phyloP scores from a whole-genome alignment of 2,113 vertebrate genomes.

The Aphyosemion australe region DNA sequence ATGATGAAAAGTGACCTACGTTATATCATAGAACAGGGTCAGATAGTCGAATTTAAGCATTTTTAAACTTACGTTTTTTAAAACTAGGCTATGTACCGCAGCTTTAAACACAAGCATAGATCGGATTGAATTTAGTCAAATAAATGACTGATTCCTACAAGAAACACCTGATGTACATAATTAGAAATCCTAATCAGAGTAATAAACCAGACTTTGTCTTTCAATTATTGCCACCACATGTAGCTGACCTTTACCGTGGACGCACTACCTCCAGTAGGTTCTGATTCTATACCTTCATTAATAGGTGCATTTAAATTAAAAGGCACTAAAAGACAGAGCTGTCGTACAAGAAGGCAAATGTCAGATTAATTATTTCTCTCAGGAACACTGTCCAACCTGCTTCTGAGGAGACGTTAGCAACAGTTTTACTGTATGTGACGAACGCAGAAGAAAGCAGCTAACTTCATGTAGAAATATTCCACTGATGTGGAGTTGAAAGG shows the following conservation, averaged over 20 bases:
- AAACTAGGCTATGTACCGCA: too few relatives aligned
- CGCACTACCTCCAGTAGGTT: conserved; percentile 14
- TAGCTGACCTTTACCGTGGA: conserved; percentile 8
- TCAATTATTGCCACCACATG: conserved; percentile 4
- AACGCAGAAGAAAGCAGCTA: background rate
- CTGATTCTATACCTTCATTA: conserved; percentile 24
- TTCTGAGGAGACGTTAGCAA: conserved; percentile 11
- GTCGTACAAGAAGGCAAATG: conserved; percentile 8
- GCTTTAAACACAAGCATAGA: conserved; percentile 2
- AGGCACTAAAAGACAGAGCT: conserved; percentile 10
- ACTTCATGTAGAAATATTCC: background rate
- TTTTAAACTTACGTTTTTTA: too few relatives aligned
- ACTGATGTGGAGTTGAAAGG: too few relatives aligned
- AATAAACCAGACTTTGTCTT: conserved; percentile 8
- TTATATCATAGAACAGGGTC: too few relatives aligned
- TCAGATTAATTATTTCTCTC: conserved; percentile 10
- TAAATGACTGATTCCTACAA: background rate
- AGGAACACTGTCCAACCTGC: background rate
- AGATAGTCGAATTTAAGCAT: too few relatives aligned
- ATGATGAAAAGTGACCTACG: too few relatives aligned
- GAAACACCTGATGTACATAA: background rate
- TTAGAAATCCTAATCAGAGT: conserved; percentile 1
- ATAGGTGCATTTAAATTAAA: conserved; percentile 7
- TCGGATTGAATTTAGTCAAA: background rate
- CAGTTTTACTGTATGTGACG: background rate